Base-by-base conservation (phyloP, 2,113 vertebrate genomes). In the Pelecanoides urinatrix region DNA sequence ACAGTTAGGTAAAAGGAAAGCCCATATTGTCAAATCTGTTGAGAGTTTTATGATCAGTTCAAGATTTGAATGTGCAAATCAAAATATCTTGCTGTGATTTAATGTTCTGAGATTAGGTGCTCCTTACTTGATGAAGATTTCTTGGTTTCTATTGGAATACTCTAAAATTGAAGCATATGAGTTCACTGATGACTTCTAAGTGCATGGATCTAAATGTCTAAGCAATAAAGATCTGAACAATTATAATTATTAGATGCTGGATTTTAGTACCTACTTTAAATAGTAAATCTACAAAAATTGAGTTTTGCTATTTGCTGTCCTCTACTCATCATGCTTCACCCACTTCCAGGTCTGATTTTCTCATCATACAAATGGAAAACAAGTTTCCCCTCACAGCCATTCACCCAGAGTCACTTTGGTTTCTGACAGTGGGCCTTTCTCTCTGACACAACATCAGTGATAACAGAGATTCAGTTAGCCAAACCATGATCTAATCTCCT, bases 401-500 rank as follows among this genome's bases (percentile, higher is more conserved):
- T 73, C 67, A 83, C 42, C 19, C 88, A 77, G n/a, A 83, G 34
- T 25, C 79, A 49, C 72, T 92, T 58, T 47, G 42, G 13, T 73
- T 80, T 88, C 55, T 93, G 56, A 97, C 94, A 95, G 50, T 55
- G 32, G 13, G 13, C 34, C 61, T 92, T 96, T 96, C 63, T 95
- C 29, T 83, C 52, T 56, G 23, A 74, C 16, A 80, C 32, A 93
- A 16, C 55, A 49, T 49, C 86, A 88, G 13, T 32, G 72, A 86
- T 47, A 95, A 88, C 72, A 80, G 82, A 92, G 10, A 32, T 65
- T 92, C 44, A 93, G 63, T 77, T 71, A 80, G 75, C 18, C 68
- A 86, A 91, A 84, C 16, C 3, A 0, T 95, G 95, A 94, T 59
- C 88, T 92, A 92, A 95, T 63, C 56, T 83, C 34, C n/a, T 63